A percentile compares a stretch with the other conserved stretches of the same genome.
Conservation (phyloP, 1,140 invertebrate species). For the Harlomillsia oculata region DNA sequence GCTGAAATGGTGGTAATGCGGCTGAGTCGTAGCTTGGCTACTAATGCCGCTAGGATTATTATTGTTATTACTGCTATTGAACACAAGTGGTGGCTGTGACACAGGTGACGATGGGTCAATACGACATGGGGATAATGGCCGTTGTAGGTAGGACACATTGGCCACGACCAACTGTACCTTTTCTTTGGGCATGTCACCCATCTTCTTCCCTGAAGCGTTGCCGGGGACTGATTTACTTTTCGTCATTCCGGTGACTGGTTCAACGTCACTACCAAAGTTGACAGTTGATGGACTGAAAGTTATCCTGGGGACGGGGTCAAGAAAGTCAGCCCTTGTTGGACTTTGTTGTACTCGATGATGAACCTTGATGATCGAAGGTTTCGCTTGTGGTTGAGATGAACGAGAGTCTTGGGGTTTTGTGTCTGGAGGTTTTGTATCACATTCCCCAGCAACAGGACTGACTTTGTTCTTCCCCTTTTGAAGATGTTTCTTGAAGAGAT, state of each 20-base stretch:
- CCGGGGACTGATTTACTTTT: too few species aligned
- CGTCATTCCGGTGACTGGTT: too few species aligned
- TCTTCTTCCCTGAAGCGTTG: too few species aligned
- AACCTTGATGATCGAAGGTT: too few species aligned
- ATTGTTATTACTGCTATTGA: neutral
- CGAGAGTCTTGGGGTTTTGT: too few species aligned
- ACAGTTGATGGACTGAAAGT: too few species aligned
- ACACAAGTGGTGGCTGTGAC: too few species aligned
- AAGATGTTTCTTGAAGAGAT: neutral
- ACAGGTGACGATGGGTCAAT: neutral
- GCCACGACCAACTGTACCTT: conserved; percentile 27
- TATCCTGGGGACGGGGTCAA: too few species aligned
- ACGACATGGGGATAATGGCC: conserved; percentile 25
- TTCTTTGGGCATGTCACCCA: conserved; percentile 10
- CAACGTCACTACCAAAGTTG: too few species aligned
- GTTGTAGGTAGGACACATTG: conserved; percentile 25
- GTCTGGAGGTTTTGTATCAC: neutral
- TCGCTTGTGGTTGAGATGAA: too few species aligned
- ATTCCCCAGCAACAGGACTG: neutral
- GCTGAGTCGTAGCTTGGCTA: neutral
- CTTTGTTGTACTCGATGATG: too few species aligned
- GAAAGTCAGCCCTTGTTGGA: too few species aligned
- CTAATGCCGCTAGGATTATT: neutral
- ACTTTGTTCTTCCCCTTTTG: neutral
- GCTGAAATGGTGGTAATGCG: neutral